phyloP scores from a whole-genome alignment of 2,113 vertebrate species.

The Mesocricetus auratus region DNA sequence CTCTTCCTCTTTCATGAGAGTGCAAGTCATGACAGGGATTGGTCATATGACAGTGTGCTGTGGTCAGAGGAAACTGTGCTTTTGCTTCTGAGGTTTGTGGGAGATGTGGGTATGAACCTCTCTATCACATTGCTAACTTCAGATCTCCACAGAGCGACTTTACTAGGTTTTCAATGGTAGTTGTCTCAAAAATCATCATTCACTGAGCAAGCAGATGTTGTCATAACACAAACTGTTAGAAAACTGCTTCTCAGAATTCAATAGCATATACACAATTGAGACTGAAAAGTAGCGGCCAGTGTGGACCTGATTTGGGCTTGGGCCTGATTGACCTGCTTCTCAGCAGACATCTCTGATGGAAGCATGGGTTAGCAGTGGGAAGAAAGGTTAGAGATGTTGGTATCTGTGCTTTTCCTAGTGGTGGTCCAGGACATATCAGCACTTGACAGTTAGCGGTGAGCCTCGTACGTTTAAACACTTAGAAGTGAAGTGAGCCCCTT shows the following conservation, averaged over 20 bases:
- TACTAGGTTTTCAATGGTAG: background rate
- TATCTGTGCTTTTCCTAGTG: slow-evolving; percentile 5
- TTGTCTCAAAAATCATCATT: background rate
- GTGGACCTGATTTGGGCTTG: background rate
- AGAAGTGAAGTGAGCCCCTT: background rate
- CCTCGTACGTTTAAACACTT: background rate
- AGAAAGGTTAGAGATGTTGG: background rate
- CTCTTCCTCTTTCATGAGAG: background rate
- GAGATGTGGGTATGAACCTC: background rate
- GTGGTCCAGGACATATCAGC: background rate
- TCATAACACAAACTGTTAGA: background rate
- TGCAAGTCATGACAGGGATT: background rate
- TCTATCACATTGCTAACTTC: background rate
- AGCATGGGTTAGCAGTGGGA: background rate
- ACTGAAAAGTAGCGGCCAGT: background rate
- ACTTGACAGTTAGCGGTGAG: background rate
- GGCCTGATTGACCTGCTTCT: background rate
- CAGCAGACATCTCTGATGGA: background rate
- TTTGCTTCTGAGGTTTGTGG: slow-evolving; percentile 46
- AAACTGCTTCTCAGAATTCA: background rate
- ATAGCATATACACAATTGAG: background rate
- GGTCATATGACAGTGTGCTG: background rate
- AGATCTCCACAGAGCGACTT: slow-evolving; percentile 15
- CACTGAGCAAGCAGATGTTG: background rate
- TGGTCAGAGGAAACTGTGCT: background rate